These are phyloP conservation scores for Agriotes lineatus DNA, from an alignment of 2,888 invertebrate genomes.

Conservation along the genomic window DNA sequence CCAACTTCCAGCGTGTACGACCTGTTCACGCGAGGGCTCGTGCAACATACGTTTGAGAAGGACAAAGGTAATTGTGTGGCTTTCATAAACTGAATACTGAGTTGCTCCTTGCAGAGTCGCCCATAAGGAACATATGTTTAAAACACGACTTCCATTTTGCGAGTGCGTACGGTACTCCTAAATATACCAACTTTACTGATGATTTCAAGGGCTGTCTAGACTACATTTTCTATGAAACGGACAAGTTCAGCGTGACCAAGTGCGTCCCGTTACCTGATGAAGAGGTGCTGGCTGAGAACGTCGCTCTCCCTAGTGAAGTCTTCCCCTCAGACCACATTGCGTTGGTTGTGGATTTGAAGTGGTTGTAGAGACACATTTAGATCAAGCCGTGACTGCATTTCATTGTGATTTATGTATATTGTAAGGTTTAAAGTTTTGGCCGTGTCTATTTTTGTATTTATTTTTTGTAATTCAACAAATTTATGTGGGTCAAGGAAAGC, in stretches of 20 bases:
- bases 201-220: slow-evolving; percentile 91
- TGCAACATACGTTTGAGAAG: slow-evolving; percentile 25
- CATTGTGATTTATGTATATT: too few relatives aligned
- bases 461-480: too few relatives aligned
- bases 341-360: slow-evolving; percentile 81
- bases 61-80: slow-evolving; percentile 5
- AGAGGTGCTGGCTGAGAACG: slow-evolving; percentile 79
- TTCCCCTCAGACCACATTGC: slow-evolving; percentile 97
- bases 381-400: too few relatives aligned
- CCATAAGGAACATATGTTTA: slow-evolving; percentile 73
- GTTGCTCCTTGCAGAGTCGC: slow-evolving; percentile 70
- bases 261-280: slow-evolving; percentile 85
- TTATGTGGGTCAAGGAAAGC: too few relatives aligned
- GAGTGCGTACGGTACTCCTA: slow-evolving; percentile 89
- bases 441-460: too few relatives aligned
- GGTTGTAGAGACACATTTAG: too few relatives aligned
- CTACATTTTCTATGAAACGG: slow-evolving; percentile 87
- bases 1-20: slow-evolving; percentile 88
- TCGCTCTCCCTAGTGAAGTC: slow-evolving; percentile 88
- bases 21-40: slow-evolving; percentile 77
- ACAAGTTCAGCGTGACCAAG: slow-evolving; percentile 73
- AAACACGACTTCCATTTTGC: slow-evolving; percentile 75
- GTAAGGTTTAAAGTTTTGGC: too few relatives aligned
- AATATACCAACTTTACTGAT: slow-evolving; percentile 88
- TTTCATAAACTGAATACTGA: slow-evolving; percentile 58